These are phyloP conservation scores for Sminthurides bifidus DNA, from an alignment of 1,140 invertebrate genomes.

Conservation along the genomic window DNA sequence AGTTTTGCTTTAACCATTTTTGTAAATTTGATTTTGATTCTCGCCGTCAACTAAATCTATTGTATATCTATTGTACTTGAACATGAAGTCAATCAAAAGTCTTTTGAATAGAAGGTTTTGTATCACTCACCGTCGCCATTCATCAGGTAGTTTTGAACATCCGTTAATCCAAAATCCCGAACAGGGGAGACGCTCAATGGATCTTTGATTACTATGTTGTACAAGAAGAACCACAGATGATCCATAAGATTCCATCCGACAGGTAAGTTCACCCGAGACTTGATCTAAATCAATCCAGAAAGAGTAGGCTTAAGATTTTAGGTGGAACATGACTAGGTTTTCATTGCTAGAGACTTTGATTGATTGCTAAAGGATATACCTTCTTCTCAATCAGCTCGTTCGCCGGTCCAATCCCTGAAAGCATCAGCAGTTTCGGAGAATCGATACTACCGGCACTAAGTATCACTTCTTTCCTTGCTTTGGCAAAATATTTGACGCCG, in stretches of 20 bases:
- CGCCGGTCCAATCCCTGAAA: slow-evolving; percentile 27
- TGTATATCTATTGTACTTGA: too few species aligned
- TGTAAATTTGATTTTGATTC: background rate
- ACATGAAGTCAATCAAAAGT: too few species aligned
- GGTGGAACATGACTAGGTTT: background rate
- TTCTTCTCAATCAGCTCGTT: slow-evolving; percentile 12
- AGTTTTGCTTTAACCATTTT: background rate
- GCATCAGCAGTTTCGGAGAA: slow-evolving; percentile 49
- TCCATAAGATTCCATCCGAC: slow-evolving; percentile 36
- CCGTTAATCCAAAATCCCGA: slow-evolving; percentile 6
- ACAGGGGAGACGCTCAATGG: slow-evolving; percentile 8
- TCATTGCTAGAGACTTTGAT: background rate
- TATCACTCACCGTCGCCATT: slow-evolving; percentile 17
- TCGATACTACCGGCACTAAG: slow-evolving; percentile 60
- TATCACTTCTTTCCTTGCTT: slow-evolving; percentile 60
- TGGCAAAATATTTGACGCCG: slow-evolving; percentile 44
- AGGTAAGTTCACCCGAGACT: slow-evolving; percentile 35
- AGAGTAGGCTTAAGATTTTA: background rate
- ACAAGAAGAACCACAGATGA: slow-evolving; percentile 9
- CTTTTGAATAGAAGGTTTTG: too few species aligned
- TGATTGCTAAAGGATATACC: background rate
- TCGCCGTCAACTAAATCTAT: too few species aligned
- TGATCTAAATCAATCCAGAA: too few species aligned
- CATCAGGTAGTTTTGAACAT: slow-evolving; percentile 13
- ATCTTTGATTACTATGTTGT: slow-evolving; percentile 10